Conservation (phyloP, 2,113 vertebrate genomes). For the Ptilonorhynchus violaceus region DNA sequence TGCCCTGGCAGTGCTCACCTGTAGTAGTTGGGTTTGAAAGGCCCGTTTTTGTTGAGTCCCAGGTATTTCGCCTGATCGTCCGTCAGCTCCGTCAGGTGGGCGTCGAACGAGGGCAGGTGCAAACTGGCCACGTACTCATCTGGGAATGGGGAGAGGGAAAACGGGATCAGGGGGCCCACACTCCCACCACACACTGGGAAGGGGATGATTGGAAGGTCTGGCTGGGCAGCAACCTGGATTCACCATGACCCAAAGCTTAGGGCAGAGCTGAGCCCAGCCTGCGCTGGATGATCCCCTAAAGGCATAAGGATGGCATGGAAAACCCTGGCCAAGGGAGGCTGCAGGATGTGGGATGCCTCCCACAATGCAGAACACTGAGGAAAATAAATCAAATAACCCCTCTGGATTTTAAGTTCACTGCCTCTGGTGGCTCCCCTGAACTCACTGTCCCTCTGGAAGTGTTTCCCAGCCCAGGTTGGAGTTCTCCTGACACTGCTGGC, state of each 20-base stretch:
- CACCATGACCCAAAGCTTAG: rapidly evolving
- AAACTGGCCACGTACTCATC: constrained; percentile 86
- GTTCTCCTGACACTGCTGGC: not conserved
- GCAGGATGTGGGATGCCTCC: not conserved
- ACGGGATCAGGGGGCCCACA: rapidly evolving
- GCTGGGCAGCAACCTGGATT: not conserved
- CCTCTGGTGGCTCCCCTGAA: not conserved
- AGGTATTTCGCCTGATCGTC: constrained; percentile 86
- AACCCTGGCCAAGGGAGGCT: not conserved
- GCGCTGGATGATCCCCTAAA: not conserved
- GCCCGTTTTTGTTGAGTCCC: constrained; percentile 87
- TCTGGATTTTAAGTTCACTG: rapidly evolving
- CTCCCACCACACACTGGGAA: rapidly evolving
- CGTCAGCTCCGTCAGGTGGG: constrained; percentile 82
- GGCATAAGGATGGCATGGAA: not conserved
- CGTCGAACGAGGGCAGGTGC: constrained; percentile 84
- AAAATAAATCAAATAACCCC: not conserved
- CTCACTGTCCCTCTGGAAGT: not conserved
- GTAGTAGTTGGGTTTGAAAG: constrained; percentile 88
- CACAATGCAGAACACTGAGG: rapidly evolving
- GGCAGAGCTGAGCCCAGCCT: not conserved
- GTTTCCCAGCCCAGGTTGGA: not conserved
- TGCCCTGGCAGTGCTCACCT: not conserved
- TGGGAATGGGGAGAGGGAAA: constrained; percentile 19
- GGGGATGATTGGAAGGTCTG: not conserved